A percentile compares a stretch with the other conserved stretches of the same genome.
Evolutionary conservation across 2,113 vertebrate species (phyloP).

Genomic region (Podilymbus podiceps): DNA sequence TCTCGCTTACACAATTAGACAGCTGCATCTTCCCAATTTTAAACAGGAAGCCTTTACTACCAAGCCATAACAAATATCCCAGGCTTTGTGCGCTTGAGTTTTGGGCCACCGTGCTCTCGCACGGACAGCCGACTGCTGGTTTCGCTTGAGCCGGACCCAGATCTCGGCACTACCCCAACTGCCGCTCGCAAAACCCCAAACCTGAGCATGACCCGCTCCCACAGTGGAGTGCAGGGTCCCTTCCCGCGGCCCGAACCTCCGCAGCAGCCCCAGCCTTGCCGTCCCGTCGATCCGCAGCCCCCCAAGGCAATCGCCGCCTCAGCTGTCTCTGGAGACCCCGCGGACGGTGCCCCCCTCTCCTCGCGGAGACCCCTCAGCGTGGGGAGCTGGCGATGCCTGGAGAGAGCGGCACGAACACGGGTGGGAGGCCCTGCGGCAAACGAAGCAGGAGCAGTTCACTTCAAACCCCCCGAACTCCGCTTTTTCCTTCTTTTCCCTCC

Average conservation of each 20-base stretch:
- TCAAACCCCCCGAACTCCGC: no score
- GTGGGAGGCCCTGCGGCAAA: background rate
- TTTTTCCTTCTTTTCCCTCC: background rate
- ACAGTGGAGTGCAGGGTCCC: fast-evolving
- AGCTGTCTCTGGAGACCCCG: fast-evolving
- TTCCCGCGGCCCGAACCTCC: fast-evolving
- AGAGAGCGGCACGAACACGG: fast-evolving
- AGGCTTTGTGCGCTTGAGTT: fast-evolving
- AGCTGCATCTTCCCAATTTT: background rate
- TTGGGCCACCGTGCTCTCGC: background rate
- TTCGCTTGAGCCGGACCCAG: background rate
- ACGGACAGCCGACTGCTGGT: background rate
- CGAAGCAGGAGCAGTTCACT: fast-evolving
- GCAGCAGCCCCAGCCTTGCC: no score
- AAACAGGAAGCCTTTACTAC: background rate
- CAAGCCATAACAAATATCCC: background rate
- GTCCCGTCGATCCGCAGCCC: fast-evolving
- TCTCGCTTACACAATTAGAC: background rate
- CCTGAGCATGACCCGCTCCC: fast-evolving
- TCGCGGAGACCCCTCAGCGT: fast-evolving
- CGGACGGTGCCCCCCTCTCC: no score
- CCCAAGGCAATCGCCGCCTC: background rate
- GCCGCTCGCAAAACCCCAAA: background rate
- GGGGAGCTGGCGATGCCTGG: no score
- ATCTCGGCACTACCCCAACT: background rate